These are phyloP conservation scores for Mechanitis mazaeus DNA, from an alignment of 2,888 invertebrate genomes.

Conservation along the genomic window DNA sequence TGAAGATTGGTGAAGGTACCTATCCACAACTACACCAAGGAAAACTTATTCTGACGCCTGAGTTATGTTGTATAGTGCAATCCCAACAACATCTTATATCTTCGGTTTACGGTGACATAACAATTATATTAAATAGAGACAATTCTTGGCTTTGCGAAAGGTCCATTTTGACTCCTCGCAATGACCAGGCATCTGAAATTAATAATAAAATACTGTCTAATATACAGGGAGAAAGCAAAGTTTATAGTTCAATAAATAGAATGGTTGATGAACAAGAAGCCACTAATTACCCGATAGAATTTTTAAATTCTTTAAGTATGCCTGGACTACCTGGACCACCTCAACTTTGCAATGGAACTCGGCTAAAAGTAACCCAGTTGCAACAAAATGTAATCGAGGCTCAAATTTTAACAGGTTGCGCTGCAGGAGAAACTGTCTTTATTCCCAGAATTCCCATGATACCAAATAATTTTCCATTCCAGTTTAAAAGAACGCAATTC, in stretches of 20 bases:
- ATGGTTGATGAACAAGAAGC: constrained; percentile 18
- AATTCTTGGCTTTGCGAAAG: constrained; percentile 16
- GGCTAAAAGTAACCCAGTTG: constrained; percentile 14
- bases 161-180: constrained; percentile 12
- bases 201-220: constrained; percentile 8
- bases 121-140: constrained; percentile 5
- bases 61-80: constrained; percentile 5
- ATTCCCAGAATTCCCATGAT: constrained; percentile 26
- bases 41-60: constrained; percentile 2
- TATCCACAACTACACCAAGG: constrained; percentile 11
- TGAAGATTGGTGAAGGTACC: constrained; percentile 14
- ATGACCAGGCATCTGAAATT: constrained; percentile 14
- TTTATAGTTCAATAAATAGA: constrained; percentile 17
- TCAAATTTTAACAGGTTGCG: constrained; percentile 27
- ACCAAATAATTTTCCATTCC: constrained; percentile 24
- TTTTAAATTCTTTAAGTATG: constrained; percentile 18
- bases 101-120: constrained; percentile 13
- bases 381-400: constrained; percentile 25
- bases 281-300: constrained; percentile 20
- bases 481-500: constrained; percentile 22
- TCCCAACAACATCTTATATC: constrained; percentile 12
- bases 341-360: constrained; percentile 20
- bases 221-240: constrained; percentile 34
- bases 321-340: constrained; percentile 20
- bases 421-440: constrained; percentile 24